Conservation (phyloP, 2,797 vertebrate genomes). For the Erpetoichthys calabaricus region DNA sequence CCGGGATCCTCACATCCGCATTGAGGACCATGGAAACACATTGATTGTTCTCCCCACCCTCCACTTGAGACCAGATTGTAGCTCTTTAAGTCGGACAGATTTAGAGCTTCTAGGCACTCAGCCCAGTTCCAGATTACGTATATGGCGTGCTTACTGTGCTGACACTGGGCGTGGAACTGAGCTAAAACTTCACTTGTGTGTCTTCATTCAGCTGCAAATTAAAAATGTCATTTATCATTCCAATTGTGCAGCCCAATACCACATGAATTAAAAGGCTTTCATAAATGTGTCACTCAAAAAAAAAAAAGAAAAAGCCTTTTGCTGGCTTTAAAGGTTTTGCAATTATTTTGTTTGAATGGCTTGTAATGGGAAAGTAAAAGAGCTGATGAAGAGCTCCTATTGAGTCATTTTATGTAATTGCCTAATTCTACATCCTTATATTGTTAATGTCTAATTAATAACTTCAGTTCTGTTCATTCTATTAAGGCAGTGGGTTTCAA, state of each 20-base stretch:
- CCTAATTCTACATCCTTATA: not conserved
- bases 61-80: constrained; percentile 14
- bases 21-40: constrained; percentile 35
- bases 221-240: no score
- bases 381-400: not conserved
- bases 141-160: no score
- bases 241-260: no score
- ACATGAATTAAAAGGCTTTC: no score
- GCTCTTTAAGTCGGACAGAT: constrained; percentile 25
- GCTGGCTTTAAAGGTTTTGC: not conserved
- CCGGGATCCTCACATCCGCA: constrained; percentile 57
- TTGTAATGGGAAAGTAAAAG: not conserved
- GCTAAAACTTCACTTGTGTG: no score
- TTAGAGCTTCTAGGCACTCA: constrained; percentile 30
- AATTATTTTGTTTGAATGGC: not conserved
- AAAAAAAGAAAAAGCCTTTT: not conserved
- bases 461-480: no score
- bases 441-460: not conserved
- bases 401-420: not conserved
- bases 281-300: no score
- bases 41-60: constrained; percentile 32
- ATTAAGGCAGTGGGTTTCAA: no score
- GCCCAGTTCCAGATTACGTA: constrained; percentile 8
- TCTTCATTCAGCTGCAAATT: no score
- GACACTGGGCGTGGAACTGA: no score